These are phyloP conservation scores for Cacoxenus indagator DNA, from an alignment of 2,888 invertebrate species.

Conservation along the genomic window DNA sequence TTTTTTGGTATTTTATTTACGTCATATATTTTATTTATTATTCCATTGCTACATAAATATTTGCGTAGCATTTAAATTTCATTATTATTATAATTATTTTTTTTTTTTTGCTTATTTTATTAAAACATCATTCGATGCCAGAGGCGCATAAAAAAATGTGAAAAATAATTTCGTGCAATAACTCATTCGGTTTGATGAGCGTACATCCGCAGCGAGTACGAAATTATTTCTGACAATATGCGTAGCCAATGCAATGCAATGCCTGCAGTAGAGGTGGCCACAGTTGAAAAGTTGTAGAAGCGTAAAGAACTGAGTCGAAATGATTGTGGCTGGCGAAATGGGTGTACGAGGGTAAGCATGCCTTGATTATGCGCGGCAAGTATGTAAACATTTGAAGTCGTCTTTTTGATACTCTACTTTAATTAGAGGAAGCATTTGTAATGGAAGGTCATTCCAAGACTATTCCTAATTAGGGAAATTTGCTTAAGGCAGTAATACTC, in stretches of 20 bases:
- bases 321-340: neutral
- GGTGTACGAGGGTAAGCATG: neutral
- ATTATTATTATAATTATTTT: slow-evolving; percentile 7
- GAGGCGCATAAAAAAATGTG: neutral
- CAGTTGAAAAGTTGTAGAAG: neutral
- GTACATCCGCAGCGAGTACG: slow-evolving; percentile 1
- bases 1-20: neutral
- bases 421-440: no score
- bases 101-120: neutral
- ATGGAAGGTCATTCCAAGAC: no score
- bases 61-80: slow-evolving; percentile 12
- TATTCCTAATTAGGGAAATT: no score
- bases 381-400: neutral
- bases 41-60: slow-evolving; percentile 1
- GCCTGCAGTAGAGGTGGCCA: neutral
- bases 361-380: neutral
- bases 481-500: no score
- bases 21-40: neutral
- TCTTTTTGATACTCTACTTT: no score
- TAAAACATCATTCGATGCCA: neutral
- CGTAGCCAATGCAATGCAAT: no score
- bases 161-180: slow-evolving; percentile 17
- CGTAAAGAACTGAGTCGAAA: neutral
- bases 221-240: neutral
- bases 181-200: slow-evolving; percentile 17